Percentiles rank a stretch among this genome's conserved stretches.
Evolutionary conservation across 2,888 invertebrate species (phyloP).

Genomic region (Capitulum mitella): DNA sequence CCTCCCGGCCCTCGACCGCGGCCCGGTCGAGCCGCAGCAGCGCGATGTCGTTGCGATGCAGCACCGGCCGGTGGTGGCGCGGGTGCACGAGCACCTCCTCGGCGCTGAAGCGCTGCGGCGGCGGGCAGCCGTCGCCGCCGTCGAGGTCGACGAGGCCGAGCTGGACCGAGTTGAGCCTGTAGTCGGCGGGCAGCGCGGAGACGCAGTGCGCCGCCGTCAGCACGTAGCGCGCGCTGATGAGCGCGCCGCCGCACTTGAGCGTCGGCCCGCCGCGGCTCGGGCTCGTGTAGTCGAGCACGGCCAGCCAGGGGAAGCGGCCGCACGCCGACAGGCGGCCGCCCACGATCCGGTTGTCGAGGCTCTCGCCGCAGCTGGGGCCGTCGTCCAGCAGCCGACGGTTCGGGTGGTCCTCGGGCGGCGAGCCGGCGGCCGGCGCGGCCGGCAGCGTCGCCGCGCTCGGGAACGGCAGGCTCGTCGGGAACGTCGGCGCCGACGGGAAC

Average conservation of each 20-base stretch:
- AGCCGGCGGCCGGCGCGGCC: constrained; percentile 38
- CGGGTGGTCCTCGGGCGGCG: constrained; percentile 40
- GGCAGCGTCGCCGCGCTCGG: constrained; percentile 39
- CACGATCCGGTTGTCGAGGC: constrained; percentile 40
- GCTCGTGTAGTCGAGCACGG: constrained; percentile 40
- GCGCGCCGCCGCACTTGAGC: constrained; percentile 37
- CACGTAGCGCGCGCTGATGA: constrained; percentile 41
- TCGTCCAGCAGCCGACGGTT: constrained; percentile 42
- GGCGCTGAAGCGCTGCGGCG: constrained; percentile 42
- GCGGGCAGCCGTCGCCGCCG: constrained; percentile 42
- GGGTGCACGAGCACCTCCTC: constrained; percentile 39
- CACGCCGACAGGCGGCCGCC: constrained; percentile 40
- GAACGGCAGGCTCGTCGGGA: constrained; percentile 38
- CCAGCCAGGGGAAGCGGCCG: constrained; percentile 39
- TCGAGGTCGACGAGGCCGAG: constrained; percentile 41
- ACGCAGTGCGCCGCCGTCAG: constrained; percentile 40
- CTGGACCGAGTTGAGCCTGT: constrained; percentile 40
- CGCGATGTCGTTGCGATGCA: constrained; percentile 41
- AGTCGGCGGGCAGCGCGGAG: constrained; percentile 34
- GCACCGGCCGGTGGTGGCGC: constrained; percentile 8
- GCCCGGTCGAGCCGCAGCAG: constrained; percentile 41
- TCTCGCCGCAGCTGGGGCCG: constrained; percentile 38
- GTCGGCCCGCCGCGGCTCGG: constrained; percentile 42
- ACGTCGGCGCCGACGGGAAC: constrained; percentile 40
- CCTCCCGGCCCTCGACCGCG: constrained; percentile 43